phyloP scores from a whole-genome alignment of 2,888 invertebrate genomes.

The Hyposoter didymator region DNA sequence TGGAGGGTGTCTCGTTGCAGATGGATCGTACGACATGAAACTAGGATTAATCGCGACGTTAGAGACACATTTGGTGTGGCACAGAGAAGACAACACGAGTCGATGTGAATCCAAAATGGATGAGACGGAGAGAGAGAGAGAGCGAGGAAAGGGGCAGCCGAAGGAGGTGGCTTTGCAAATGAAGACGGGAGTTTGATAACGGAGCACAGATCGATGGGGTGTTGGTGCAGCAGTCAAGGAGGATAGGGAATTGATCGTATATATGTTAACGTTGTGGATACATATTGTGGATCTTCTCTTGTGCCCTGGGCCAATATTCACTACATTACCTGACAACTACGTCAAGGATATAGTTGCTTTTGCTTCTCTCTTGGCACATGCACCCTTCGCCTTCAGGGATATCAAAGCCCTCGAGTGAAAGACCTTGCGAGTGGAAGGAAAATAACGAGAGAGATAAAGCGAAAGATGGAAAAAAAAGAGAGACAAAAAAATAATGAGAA shows the following conservation, averaged over 20 bases:
- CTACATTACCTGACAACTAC: conserved; percentile 2
- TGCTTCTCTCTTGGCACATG: conserved; percentile 1
- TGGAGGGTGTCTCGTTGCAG: conserved; percentile 1
- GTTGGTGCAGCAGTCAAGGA: conserved; percentile 35
- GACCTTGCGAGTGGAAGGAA: not conserved
- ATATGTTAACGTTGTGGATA: conserved; percentile 2
- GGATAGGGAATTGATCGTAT: not conserved
- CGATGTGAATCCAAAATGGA: conserved; percentile 1
- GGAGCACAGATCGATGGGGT: conserved; percentile 59
- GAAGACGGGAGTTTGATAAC: conserved; percentile 63
- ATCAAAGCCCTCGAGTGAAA: not conserved
- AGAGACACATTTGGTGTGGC: not conserved
- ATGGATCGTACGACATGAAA: conserved; percentile 11
- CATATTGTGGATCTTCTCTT: conserved; percentile 12
- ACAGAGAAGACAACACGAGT: not conserved
- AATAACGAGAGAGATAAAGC: not conserved
- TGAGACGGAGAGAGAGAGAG: not conserved
- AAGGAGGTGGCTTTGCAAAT: conserved; percentile 57
- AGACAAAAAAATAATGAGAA: too few relatives aligned
- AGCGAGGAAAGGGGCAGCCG: not conserved
- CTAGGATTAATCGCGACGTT: conserved; percentile 9
- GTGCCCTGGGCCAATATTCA: conserved; percentile 21
- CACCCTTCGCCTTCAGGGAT: conserved; percentile 1
- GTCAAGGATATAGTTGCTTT: not conserved
- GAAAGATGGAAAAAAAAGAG: too few relatives aligned